Base-by-base conservation (phyloP, 2,113 vertebrate species). In the Polypterus senegalus region DNA sequence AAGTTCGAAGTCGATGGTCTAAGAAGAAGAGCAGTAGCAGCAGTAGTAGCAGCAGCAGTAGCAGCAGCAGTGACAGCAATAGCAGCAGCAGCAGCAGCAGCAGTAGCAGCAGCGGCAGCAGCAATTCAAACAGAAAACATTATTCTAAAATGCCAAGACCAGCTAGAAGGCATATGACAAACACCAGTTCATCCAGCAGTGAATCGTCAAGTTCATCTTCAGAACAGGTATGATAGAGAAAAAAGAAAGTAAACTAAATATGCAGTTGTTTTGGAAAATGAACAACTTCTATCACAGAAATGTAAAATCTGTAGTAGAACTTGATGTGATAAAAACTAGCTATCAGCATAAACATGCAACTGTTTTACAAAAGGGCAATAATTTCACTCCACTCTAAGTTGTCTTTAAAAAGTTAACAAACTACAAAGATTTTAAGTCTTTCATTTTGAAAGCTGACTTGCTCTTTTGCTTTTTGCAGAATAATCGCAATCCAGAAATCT, bases 1-100 rank as follows among this genome's bases (percentile, higher is more conserved):
- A 27, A 27, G 27, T 27, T 27, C 27, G 27, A 27, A 27, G 27
- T 2, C 27, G 27, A 27, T 27, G 27, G 27, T 27, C 27, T 45
- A 56, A 11, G 3, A 0, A 55, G 62, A 64, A 60, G 2, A 45
- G 1, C 0, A 45, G 54, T 0, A 66, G 6, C 0, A 64, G 3
- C 0, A 67, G 8, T 0, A 63, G 44, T 0, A 57, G 1, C 10
- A 66, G 27, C 27, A 3, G 5, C 9, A 55, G 10, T 61, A 64
- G 0, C 27, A 64, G 51, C 43, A 58, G 52, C 4, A 54, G 1
- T 27, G 65, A 11, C 9, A 4, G 4, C 9, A 53, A 7, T 59
- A 64, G 63, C 27, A 55, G 1, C 7, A 67, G 66, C 2, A 69
- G 49, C 11, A 63, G 11, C 1, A 65, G n/a, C 44, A 58, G 46